phyloP scores from a whole-genome alignment of 2,888 invertebrate species.

The Synergus umbraculus region DNA sequence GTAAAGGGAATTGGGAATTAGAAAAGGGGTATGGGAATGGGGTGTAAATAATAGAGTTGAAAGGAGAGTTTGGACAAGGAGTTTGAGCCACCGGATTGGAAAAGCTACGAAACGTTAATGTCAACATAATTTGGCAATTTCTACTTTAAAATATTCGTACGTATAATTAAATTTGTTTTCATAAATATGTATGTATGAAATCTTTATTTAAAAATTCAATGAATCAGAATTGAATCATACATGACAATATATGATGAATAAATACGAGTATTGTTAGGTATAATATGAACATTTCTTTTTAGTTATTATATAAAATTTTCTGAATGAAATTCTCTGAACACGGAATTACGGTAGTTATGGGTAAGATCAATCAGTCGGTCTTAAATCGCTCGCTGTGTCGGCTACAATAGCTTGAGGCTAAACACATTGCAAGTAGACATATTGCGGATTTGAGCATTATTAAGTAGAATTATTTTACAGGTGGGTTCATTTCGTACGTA shows the following conservation, averaged over 20 bases:
- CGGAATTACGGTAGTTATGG: neutral
- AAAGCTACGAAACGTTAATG: too few relatives aligned
- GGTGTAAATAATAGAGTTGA: too few relatives aligned
- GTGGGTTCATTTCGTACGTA: neutral
- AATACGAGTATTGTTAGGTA: neutral
- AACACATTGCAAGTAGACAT: conserved; percentile 16
- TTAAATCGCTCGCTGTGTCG: neutral
- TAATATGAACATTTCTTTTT: neutral
- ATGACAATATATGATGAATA: neutral
- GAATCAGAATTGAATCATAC: neutral
- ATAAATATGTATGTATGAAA: too few relatives aligned
- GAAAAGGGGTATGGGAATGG: too few relatives aligned
- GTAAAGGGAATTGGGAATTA: too few relatives aligned
- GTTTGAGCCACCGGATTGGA: too few relatives aligned
- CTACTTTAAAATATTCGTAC: too few relatives aligned
- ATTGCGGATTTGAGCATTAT: neutral
- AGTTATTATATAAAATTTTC: neutral
- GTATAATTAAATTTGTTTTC: too few relatives aligned
- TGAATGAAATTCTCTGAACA: neutral
- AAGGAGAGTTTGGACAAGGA: too few relatives aligned
- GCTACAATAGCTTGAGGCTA: neutral
- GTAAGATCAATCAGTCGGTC: conserved; percentile 3
- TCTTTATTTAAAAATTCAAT: neutral
- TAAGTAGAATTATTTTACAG: neutral
- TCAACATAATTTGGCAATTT: too few relatives aligned